Conservation (phyloP, 1,140 invertebrate species). For the Euglossa dilemma region DNA sequence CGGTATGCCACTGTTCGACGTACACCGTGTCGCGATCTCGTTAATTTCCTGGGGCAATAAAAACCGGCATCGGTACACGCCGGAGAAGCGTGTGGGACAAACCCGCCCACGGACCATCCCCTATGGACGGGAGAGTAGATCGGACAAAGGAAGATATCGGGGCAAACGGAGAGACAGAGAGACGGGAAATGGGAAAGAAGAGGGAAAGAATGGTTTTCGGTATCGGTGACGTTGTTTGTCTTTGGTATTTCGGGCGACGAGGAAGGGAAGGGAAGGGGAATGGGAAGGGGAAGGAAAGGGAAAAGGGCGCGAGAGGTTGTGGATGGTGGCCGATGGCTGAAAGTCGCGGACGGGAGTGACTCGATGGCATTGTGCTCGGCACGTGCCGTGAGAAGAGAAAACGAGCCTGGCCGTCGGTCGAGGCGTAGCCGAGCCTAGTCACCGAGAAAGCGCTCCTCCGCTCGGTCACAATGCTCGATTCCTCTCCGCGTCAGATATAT, state of each 20-base stretch:
- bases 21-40: slow-evolving; percentile 72
- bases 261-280: slow-evolving; percentile 62
- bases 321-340: slow-evolving; percentile 80
- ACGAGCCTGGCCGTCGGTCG: slow-evolving; percentile 58
- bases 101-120: slow-evolving; percentile 74
- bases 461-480: slow-evolving; percentile 48
- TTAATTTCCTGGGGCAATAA: slow-evolving; percentile 81
- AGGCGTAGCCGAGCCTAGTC: slow-evolving; percentile 49
- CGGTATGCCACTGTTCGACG: slow-evolving; percentile 20
- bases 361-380: slow-evolving; percentile 78
- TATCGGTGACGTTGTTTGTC: slow-evolving; percentile 79
- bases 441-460: slow-evolving; percentile 38
- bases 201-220: slow-evolving; percentile 72
- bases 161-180: slow-evolving; percentile 6
- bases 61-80: slow-evolving; percentile 66
- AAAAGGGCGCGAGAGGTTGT: slow-evolving; percentile 73
- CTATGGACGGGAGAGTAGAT: not conserved
- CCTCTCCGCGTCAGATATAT: slow-evolving; percentile 56
- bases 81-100: slow-evolving; percentile 76
- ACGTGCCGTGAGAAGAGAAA: slow-evolving; percentile 76
- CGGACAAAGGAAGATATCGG: slow-evolving; percentile 15
- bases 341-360: slow-evolving; percentile 71
- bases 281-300: slow-evolving; percentile 56
- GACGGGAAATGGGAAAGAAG: not conserved
- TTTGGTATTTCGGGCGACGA: slow-evolving; percentile 76